Percentiles rank a stretch among this genome's conserved stretches.
Evolutionary conservation across 2,888 invertebrate genomes (phyloP).

Genomic region (Megamerina dolium): DNA sequence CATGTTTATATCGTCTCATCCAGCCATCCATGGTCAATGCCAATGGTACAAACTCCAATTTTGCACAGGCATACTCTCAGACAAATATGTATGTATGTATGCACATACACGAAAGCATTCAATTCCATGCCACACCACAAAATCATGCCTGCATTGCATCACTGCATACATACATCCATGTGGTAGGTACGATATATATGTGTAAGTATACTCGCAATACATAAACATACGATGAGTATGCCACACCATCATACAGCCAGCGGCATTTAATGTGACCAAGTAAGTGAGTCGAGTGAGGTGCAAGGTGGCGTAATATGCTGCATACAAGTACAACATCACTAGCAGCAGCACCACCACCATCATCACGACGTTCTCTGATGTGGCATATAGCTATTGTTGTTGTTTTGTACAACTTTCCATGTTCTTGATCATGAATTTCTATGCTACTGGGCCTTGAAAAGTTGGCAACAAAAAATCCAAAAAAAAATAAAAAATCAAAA

Average conservation of each 20-base stretch:
- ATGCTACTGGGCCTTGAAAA: conserved; percentile 47
- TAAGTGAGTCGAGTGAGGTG: too few species aligned
- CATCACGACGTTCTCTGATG: background rate
- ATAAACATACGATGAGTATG: background rate
- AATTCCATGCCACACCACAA: too few species aligned
- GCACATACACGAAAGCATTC: conserved; percentile 3
- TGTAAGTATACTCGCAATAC: conserved; percentile 16
- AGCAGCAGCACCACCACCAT: too few species aligned
- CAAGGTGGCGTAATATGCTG: conserved; percentile 4
- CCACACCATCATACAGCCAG: background rate
- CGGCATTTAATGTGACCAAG: background rate
- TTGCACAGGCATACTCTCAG: background rate
- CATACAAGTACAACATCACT: too few species aligned
- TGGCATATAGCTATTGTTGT: background rate
- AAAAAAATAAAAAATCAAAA: too few species aligned
- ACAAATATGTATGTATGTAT: conserved; percentile 8
- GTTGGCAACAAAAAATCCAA: too few species aligned
- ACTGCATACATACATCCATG: too few species aligned
- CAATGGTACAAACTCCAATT: background rate
- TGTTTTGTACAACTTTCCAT: conserved; percentile 36
- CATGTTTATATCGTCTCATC: too few species aligned
- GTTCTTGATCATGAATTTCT: conserved; percentile 48
- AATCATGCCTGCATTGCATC: too few species aligned
- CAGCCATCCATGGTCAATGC: conserved; percentile 5
- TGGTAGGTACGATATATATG: conserved; percentile 20